Evolutionary conservation across 2,797 vertebrate genomes (phyloP), one percentile per base, ranked within the genome.

Genomic region (Gallirallus australis): DNA sequence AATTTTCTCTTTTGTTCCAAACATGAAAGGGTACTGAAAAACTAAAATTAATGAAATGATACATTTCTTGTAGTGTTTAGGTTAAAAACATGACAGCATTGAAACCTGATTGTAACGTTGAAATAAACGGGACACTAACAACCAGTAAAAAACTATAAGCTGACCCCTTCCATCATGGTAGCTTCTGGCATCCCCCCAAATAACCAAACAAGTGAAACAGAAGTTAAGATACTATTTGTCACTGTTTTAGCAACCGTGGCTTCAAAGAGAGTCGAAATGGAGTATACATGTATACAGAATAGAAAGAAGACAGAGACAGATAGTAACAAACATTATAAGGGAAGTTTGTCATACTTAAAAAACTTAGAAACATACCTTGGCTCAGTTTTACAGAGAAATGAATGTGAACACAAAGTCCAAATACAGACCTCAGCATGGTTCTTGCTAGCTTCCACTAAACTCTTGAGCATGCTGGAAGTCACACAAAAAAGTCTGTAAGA

Each of bases 71-170:
- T 37, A 53, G 17, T 17, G 54, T 59, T 87, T 80, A 48, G 12
- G 11, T 31, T 54, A 37, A 81, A 93, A 85, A 17, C 6, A 40
- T 15, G 9, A 40, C 5, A 64, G 4, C 9, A 42, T 10, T 61
- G 25, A 50, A 56, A 66, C 10, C 53, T 42, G 37, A 31, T 33
- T 42, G 2, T 35, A 86, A 45, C 2, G 8, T 16, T 27, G 25
- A 76, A 75, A 48, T 73, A 42, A 83, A 56, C 2, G 39, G 7
- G 21, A 21, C 3, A 7, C 4, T 39, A 42, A 37, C 3, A 42
- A 20, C 13, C 42, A 31, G 7, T 48, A 27, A 70, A 72, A n/a
- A 69, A 31, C 6, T 23, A 0, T 25, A 47, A 42, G 0, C 31
- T 82, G 12, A 48, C 4, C 24, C 11, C 9, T 75, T 82, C 33